These are phyloP conservation scores for Stegostoma tigrinum DNA, from an alignment of 2,113 vertebrate genomes.

Conservation along the genomic window DNA sequence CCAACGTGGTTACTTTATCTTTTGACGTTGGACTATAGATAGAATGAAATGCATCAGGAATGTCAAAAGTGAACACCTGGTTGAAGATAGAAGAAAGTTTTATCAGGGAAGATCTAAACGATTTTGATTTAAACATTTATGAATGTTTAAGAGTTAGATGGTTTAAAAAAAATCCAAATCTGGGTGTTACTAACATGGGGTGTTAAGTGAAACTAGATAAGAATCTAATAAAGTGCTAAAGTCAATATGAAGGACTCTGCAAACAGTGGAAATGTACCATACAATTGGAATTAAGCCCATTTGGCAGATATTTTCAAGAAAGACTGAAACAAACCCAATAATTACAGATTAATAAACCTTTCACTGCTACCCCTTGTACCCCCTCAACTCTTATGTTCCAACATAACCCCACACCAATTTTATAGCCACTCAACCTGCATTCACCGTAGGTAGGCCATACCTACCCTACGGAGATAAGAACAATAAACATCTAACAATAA, in stretches of 20 bases:
- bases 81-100: neutral
- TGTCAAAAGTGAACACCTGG: constrained; percentile 84
- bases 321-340: neutral
- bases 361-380: no score
- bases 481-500: neutral
- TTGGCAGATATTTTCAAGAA: neutral
- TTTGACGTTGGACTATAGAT: constrained; percentile 74
- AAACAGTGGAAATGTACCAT: neutral
- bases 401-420: neutral
- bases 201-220: neutral
- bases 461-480: neutral
- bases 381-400: no score
- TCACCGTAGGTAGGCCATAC: neutral
- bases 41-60: constrained; percentile 76
- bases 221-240: neutral
- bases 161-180: neutral
- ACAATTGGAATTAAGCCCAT: neutral
- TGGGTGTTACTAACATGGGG: neutral
- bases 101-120: neutral
- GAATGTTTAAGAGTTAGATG: neutral
- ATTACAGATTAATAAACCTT: neutral
- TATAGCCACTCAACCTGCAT: neutral
- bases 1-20: constrained; percentile 64
- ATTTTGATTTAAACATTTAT: neutral
- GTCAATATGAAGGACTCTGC: neutral